Percentiles rank a stretch among this genome's conserved stretches.
phyloP scores from a whole-genome alignment of 1,140 invertebrate species.

The Lithobius niger region DNA sequence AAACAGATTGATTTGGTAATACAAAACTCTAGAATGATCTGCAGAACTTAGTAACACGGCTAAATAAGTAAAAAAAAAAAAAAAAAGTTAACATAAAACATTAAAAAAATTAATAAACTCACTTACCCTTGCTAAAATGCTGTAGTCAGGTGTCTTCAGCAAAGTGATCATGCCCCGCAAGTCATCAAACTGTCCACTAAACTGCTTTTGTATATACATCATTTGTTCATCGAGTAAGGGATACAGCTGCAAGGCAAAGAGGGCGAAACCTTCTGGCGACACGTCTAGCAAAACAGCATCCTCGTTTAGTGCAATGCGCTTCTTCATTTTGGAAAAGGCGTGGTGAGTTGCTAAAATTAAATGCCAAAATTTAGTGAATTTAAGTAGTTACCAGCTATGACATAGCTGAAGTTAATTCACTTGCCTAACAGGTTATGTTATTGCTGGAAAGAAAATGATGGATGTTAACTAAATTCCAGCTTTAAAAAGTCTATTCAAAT shows the following conservation, averaged over 20 bases:
- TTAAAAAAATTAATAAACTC: conserved; percentile 17
- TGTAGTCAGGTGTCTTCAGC: conserved; percentile 11
- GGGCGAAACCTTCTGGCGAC: conserved; percentile 12
- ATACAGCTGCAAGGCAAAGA: conserved; percentile 10
- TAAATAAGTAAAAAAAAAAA: no score
- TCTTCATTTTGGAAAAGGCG: conserved; percentile 14
- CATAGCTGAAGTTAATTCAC: no score
- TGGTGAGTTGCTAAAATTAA: conserved; percentile 10
- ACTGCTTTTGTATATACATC: conserved; percentile 5
- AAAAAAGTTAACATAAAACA: no score
- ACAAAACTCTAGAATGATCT: background rate
- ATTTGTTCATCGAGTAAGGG: conserved; percentile 6
- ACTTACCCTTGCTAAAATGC: conserved; percentile 14
- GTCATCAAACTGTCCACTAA: conserved; percentile 17
- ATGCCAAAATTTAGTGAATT: background rate
- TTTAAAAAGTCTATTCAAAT: no score
- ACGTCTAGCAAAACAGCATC: conserved; percentile 9
- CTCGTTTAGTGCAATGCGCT: conserved; percentile 10
- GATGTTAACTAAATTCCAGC: no score
- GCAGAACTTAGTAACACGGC: no score
- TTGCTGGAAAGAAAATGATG: no score
- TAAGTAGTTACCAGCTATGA: background rate
- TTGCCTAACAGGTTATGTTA: no score
- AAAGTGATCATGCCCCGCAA: conserved; percentile 18
- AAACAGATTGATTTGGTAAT: conserved; percentile 1